Evolutionary conservation across 2,797 vertebrate species (phyloP).

Genomic region (Danio aesculapii): DNA sequence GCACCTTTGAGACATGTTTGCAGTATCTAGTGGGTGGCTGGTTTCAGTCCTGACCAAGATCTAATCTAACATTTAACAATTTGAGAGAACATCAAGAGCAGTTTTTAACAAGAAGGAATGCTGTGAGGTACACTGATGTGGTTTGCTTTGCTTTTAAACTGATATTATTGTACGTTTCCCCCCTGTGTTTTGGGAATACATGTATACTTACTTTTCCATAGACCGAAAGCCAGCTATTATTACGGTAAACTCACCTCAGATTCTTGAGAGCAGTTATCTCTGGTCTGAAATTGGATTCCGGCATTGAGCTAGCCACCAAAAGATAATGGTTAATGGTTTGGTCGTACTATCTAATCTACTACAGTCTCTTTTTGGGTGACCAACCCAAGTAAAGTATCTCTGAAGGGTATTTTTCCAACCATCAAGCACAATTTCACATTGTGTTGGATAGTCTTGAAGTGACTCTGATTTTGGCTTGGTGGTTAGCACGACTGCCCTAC

Average conservation of each 20-base stretch:
- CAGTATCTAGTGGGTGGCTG: not conserved
- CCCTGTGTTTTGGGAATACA: not conserved
- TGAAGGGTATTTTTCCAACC: not conserved
- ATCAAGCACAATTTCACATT: not conserved
- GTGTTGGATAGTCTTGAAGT: not conserved
- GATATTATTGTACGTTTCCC: not conserved
- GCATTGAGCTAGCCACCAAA: not conserved
- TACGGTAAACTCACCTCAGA: not conserved
- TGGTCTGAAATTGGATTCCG: not conserved
- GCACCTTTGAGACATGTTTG: not conserved
- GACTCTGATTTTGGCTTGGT: not conserved
- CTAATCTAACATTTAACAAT: conserved; percentile 3
- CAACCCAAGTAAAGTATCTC: not conserved
- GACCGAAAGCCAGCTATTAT: not conserved
- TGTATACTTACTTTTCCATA: not conserved
- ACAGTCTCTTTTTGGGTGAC: not conserved
- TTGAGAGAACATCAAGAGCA: not conserved
- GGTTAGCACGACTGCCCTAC: too few relatives aligned
- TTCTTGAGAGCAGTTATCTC: not conserved
- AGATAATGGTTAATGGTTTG: not conserved
- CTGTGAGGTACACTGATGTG: not conserved
- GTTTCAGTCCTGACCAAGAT: not conserved
- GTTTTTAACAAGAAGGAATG: not conserved
- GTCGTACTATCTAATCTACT: too few relatives aligned
- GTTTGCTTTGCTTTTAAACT: not conserved